Percentiles rank a stretch among this genome's conserved stretches.
Evolutionary conservation across 2,113 vertebrate species (phyloP).

Genomic region (Phycodurus eques): DNA sequence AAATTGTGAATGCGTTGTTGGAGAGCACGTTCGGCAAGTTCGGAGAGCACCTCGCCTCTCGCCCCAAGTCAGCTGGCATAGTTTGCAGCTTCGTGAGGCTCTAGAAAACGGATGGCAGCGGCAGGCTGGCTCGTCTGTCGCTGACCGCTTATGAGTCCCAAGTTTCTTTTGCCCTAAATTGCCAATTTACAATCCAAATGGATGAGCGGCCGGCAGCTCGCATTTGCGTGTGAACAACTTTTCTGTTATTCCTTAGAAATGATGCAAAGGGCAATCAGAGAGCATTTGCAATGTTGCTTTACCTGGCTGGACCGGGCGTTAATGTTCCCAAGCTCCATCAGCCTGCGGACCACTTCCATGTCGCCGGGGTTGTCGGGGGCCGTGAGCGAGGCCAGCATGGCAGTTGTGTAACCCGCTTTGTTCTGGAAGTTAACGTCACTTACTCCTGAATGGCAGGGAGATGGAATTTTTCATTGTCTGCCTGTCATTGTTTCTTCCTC

Average conservation of each 20-base stretch:
- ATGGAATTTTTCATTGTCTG: neutral
- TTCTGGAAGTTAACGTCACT: constrained; percentile 83
- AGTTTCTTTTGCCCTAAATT: too few relatives aligned
- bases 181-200: neutral
- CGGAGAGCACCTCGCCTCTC: too few relatives aligned
- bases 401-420: constrained; percentile 85
- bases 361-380: constrained; percentile 78
- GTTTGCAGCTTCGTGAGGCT: too few relatives aligned
- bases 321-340: constrained; percentile 83
- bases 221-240: neutral
- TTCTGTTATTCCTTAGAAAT: neutral
- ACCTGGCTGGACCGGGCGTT: constrained; percentile 87
- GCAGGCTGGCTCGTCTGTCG: too few relatives aligned
- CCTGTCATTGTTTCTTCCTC: neutral
- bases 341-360: constrained; percentile 85
- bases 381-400: constrained; percentile 89
- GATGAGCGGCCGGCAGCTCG: too few relatives aligned
- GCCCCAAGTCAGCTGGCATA: too few relatives aligned
- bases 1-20: too few relatives aligned
- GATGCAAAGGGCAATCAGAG: neutral
- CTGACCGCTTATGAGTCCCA: too few relatives aligned
- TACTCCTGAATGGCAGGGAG: constrained; percentile 52
- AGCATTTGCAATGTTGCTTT: constrained; percentile 4
- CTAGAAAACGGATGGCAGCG: too few relatives aligned
- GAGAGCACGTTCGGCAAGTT: too few relatives aligned